These are phyloP conservation scores for Zaprionus obscuricornis DNA, from an alignment of 2,888 invertebrate species.

Conservation along the genomic window DNA sequence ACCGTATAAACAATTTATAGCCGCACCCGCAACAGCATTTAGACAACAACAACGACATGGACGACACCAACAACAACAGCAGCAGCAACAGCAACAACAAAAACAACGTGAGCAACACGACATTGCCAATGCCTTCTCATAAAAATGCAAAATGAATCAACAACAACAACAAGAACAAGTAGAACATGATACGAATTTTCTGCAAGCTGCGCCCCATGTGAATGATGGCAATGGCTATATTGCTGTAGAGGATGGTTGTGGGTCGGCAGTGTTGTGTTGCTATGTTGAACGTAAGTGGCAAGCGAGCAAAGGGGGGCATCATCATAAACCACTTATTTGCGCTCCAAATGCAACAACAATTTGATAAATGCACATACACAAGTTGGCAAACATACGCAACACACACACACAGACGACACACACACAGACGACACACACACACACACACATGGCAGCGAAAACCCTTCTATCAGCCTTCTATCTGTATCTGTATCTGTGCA, in stretches of 20 bases:
- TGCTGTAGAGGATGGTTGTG: not conserved
- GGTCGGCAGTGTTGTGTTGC: not conserved
- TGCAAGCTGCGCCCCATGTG: slow-evolving; percentile 26
- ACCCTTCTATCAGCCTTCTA: too few relatives aligned
- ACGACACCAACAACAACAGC: slow-evolving; percentile 21
- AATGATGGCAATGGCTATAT: too few relatives aligned
- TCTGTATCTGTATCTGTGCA: not conserved
- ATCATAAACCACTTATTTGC: slow-evolving; percentile 78
- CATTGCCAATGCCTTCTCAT: slow-evolving; percentile 57
- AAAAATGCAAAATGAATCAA: slow-evolving; percentile 70
- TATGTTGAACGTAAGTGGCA: not conserved
- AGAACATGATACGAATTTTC: slow-evolving; percentile 3
- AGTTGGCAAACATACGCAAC: slow-evolving; percentile 22
- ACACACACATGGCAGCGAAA: not conserved
- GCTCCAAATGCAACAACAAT: slow-evolving; percentile 74
- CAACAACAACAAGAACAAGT: slow-evolving; percentile 31
- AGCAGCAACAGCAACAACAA: slow-evolving; percentile 24
- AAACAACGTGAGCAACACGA: slow-evolving; percentile 15
- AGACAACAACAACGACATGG: slow-evolving; percentile 39
- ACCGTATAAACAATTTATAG: slow-evolving; percentile 75
- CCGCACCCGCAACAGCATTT: slow-evolving; percentile 56
- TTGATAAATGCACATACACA: slow-evolving; percentile 63
- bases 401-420: slow-evolving; percentile 22
- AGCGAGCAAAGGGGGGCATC: slow-evolving; percentile 41
- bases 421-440: too few relatives aligned